Evolutionary conservation across 2,113 vertebrate genomes (phyloP).

Genomic region (Ciconia maguari): DNA sequence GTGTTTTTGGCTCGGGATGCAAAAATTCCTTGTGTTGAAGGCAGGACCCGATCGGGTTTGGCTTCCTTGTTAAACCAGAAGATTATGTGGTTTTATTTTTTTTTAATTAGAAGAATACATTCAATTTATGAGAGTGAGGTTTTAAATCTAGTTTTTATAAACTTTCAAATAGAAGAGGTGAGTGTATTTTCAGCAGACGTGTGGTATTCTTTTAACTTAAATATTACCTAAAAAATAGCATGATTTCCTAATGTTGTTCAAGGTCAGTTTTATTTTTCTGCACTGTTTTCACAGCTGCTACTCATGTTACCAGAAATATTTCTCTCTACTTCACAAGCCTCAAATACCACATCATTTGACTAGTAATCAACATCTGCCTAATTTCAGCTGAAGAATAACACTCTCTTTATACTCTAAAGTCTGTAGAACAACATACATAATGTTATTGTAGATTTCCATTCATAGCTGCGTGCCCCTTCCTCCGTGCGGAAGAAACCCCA

Average conservation of each 20-base stretch:
- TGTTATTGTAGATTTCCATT: conserved; percentile 44
- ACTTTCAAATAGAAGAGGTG: neutral
- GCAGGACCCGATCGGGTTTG: neutral
- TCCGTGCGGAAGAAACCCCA: neutral
- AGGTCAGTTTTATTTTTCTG: conserved; percentile 21
- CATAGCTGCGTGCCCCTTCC: neutral
- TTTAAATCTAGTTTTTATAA: neutral
- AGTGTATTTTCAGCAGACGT: neutral
- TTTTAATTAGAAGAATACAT: neutral
- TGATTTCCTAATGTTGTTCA: conserved; percentile 3
- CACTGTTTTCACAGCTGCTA: conserved; percentile 62
- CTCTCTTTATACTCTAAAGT: neutral
- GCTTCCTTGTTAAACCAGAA: neutral
- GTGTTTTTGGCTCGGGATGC: neutral
- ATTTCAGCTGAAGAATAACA: conserved; percentile 55
- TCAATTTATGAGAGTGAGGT: neutral
- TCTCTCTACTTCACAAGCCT: conserved; percentile 39
- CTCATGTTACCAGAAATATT: conserved; percentile 42
- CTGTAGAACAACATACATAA: neutral
- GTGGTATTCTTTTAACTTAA: neutral
- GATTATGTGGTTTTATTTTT: neutral
- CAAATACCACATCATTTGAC: conserved; percentile 46
- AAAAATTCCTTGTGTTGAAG: neutral
- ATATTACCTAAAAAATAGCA: neutral
- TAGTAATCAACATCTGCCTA: conserved; percentile 50